Percentiles rank a stretch among this genome's conserved stretches.
Conservation (phyloP, 2,888 invertebrate genomes). For the Julus scanicus region DNA sequence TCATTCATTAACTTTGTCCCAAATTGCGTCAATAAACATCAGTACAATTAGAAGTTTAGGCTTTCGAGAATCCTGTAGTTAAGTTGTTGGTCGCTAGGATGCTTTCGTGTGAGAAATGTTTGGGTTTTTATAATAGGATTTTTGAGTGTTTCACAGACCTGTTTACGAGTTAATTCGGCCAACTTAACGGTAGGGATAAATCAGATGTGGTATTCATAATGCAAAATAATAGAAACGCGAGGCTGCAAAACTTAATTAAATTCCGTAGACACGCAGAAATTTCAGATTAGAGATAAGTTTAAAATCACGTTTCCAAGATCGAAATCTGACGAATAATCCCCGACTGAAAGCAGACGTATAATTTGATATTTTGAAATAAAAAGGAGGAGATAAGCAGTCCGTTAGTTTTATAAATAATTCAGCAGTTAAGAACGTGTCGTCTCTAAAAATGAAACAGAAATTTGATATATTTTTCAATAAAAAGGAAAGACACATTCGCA, state of each 20-base stretch:
- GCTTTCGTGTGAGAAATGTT: too few relatives aligned
- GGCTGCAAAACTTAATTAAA: neutral
- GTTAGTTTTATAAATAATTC: neutral
- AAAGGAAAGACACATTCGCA: neutral
- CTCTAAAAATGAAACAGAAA: neutral
- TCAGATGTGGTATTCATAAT: too few relatives aligned
- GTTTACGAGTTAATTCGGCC: neutral
- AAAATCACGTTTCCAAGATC: neutral
- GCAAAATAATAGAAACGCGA: neutral
- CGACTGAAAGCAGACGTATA: neutral
- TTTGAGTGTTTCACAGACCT: too few relatives aligned
- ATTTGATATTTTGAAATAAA: neutral
- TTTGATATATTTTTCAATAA: neutral
- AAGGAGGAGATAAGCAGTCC: neutral
- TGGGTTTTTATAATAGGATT: too few relatives aligned
- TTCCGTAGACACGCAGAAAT: neutral
- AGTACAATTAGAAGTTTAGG: too few relatives aligned
- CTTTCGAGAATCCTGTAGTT: too few relatives aligned
- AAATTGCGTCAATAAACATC: too few relatives aligned
- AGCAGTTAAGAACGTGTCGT: neutral
- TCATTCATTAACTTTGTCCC: too few relatives aligned
- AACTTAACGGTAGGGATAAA: neutral
- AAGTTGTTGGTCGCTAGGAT: too few relatives aligned
- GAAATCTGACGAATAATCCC: constrained; percentile 9
- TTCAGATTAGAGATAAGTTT: neutral